Evolutionary conservation across 2,888 invertebrate species (phyloP).

Genomic region (Cerastis rubricosa): DNA sequence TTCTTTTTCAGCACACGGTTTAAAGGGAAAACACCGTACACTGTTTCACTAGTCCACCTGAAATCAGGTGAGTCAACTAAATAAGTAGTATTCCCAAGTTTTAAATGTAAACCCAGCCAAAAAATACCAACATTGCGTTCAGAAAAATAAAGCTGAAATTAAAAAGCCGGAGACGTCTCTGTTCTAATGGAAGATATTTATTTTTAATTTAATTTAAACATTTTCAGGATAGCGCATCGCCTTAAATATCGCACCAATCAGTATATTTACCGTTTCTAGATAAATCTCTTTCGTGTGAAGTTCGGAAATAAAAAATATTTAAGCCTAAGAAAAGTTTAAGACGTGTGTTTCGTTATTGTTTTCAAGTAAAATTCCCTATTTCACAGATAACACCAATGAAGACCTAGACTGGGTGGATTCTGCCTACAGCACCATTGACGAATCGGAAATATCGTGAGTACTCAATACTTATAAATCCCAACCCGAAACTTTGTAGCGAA

Average conservation of each 20-base stretch:
- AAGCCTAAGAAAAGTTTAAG: too few species aligned
- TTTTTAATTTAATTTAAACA: too few species aligned
- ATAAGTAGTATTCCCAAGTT: not conserved
- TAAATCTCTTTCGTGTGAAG: not conserved
- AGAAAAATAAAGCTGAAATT: not conserved
- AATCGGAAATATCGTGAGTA: conserved; percentile 58
- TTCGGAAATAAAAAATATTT: not conserved
- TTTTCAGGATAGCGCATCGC: too few species aligned
- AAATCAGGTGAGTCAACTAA: conserved; percentile 68
- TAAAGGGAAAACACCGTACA: conserved; percentile 55
- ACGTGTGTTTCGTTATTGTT: not conserved
- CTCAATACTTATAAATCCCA: not conserved
- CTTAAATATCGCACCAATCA: too few species aligned
- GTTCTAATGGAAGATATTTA: not conserved
- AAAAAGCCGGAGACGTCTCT: not conserved
- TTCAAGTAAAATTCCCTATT: not conserved
- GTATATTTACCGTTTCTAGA: not conserved
- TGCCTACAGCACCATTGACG: conserved; percentile 61
- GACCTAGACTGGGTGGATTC: conserved; percentile 65
- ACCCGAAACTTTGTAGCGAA: not conserved
- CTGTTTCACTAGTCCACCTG: conserved; percentile 59
- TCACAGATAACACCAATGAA: conserved; percentile 64
- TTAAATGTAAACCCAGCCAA: not conserved
- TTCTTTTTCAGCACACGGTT: conserved; percentile 42
- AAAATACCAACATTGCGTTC: not conserved